These are phyloP conservation scores for Pseudopodoces humilis DNA, from an alignment of 2,113 vertebrate genomes.

Conservation along the genomic window DNA sequence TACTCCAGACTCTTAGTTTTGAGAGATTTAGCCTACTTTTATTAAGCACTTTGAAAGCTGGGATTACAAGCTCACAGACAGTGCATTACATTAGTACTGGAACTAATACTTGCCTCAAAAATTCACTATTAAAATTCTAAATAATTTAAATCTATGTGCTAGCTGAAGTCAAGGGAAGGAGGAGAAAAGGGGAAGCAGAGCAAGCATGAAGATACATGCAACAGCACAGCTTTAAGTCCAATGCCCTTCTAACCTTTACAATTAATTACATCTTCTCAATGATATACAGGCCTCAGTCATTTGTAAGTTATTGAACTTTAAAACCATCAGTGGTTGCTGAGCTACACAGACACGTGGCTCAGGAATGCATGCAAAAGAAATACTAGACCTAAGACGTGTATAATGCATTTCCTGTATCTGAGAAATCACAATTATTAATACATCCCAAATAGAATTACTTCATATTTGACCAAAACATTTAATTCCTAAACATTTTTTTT, in stretches of 20 bases:
- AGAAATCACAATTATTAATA: neutral
- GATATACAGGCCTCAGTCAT: neutral
- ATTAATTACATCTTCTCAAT: neutral
- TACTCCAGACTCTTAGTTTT: neutral
- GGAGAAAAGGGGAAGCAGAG: neutral
- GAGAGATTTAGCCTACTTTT: slow-evolving; percentile 52
- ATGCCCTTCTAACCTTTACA: neutral
- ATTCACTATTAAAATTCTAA: slow-evolving; percentile 37
- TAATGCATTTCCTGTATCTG: neutral
- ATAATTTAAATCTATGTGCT: slow-evolving; percentile 20
- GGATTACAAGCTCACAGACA: slow-evolving; percentile 32
- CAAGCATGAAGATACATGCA: neutral
- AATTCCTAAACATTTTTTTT: neutral
- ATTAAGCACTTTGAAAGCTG: slow-evolving; percentile 47
- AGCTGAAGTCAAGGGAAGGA: neutral
- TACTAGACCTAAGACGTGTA: neutral
- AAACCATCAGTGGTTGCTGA: neutral
- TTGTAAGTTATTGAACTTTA: neutral
- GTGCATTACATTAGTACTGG: slow-evolving; percentile 45
- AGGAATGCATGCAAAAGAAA: neutral
- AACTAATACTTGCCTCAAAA: slow-evolving; percentile 43
- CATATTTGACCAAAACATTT: neutral
- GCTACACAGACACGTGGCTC: neutral
- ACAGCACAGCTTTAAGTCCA: neutral
- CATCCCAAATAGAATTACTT: neutral